Conservation (phyloP, 2,888 invertebrate genomes). For the Myathropa florea region DNA sequence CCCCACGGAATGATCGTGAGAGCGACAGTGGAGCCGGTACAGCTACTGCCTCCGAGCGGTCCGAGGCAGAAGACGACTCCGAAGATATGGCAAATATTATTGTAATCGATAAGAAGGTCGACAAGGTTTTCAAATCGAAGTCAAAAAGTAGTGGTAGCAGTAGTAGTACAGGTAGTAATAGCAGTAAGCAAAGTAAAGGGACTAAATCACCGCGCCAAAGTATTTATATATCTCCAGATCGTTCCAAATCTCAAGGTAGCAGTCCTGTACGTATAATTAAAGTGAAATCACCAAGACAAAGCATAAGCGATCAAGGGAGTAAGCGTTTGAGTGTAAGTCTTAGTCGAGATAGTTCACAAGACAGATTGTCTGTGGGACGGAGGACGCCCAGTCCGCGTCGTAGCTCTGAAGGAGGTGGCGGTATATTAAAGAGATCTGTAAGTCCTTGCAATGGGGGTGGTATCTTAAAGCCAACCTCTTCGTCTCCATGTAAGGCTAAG, state of each 20-base stretch:
- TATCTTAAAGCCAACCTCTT: constrained; percentile 77
- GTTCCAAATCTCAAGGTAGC: constrained; percentile 79
- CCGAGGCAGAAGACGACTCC: constrained; percentile 77
- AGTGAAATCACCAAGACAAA: constrained; percentile 82
- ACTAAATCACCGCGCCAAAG: constrained; percentile 82
- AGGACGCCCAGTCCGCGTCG: constrained; percentile 79
- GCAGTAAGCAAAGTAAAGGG: constrained; percentile 74
- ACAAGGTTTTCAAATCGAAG: constrained; percentile 80
- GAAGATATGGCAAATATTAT: constrained; percentile 77
- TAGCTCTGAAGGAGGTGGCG: constrained; percentile 79
- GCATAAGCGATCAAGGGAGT: constrained; percentile 81
- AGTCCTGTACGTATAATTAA: constrained; percentile 81
- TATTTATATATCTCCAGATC: constrained; percentile 83
- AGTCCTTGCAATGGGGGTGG: constrained; percentile 75
- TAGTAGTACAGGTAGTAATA: constrained; percentile 66
- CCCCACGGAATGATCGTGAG: constrained; percentile 76
- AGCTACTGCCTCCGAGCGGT: constrained; percentile 79
- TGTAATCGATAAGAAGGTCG: constrained; percentile 80
- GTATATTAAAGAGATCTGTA: constrained; percentile 78
- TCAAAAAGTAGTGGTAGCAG: constrained; percentile 73
- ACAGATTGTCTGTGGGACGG: constrained; percentile 76
- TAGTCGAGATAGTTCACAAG: constrained; percentile 79
- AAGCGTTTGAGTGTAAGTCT: constrained; percentile 78
- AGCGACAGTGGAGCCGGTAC: constrained; percentile 77
- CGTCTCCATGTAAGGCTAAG: constrained; percentile 79